Evolutionary conservation across 2,113 vertebrate genomes (phyloP).

Genomic region (Cardinalis cardinalis): DNA sequence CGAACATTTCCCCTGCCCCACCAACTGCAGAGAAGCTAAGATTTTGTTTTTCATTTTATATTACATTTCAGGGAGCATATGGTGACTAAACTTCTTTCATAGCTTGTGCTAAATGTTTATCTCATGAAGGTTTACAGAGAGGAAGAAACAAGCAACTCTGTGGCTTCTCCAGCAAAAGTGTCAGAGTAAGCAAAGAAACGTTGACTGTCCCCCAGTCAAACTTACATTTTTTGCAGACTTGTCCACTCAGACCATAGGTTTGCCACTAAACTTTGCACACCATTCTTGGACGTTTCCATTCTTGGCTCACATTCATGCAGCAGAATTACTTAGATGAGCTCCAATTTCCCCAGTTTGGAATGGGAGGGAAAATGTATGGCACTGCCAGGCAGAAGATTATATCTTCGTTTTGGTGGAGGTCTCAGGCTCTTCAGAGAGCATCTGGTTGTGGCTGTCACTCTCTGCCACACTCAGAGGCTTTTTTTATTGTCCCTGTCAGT

Average conservation of each 20-base stretch:
- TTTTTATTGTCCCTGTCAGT: conserved; percentile 93
- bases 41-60: neutral
- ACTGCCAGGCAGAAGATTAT: conserved; percentile 42
- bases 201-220: neutral
- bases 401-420: conserved; percentile 60
- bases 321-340: neutral
- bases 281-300: neutral
- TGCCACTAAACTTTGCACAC: neutral
- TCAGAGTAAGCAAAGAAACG: neutral
- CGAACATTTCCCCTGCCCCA: neutral
- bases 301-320: neutral
- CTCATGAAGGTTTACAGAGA: neutral
- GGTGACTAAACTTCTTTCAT: neutral
- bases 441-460: conserved; percentile 73
- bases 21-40: neutral
- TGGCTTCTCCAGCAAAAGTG: neutral
- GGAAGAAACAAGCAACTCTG: neutral
- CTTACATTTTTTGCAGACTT: neutral
- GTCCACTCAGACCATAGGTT: neutral
- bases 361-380: neutral
- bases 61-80: neutral
- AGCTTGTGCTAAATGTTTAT: neutral
- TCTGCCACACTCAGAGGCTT: conserved; percentile 73
- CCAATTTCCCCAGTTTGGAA: neutral
- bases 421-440: conserved; percentile 67